Percentiles rank a stretch among this genome's conserved stretches.
phyloP scores from a whole-genome alignment of 2,888 invertebrate genomes.

The Lamproptera curius region DNA sequence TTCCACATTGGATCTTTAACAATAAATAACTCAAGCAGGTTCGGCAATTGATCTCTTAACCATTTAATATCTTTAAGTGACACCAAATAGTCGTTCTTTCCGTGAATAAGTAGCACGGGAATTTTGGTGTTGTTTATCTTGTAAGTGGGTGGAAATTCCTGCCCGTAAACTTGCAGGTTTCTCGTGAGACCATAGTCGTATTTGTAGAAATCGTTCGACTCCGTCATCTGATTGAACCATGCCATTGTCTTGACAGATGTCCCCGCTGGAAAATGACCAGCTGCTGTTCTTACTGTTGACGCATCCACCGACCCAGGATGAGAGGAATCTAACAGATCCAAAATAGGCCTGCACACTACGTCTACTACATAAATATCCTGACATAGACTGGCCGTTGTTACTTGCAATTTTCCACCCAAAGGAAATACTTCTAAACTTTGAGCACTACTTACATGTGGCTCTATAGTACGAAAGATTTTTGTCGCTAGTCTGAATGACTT shows the following conservation, averaged over 20 bases:
- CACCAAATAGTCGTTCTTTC: slow-evolving; percentile 76
- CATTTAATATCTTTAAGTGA: slow-evolving; percentile 76
- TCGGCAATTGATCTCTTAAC: slow-evolving; percentile 71
- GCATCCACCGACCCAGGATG: slow-evolving; percentile 50
- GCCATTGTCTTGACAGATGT: slow-evolving; percentile 50
- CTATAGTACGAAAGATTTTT: slow-evolving; percentile 28
- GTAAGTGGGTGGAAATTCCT: slow-evolving; percentile 41
- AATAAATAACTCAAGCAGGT: slow-evolving; percentile 71
- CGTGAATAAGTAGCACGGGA: slow-evolving; percentile 50
- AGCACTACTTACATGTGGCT: slow-evolving; percentile 29
- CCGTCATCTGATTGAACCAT: slow-evolving; percentile 49
- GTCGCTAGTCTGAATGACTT: slow-evolving; percentile 32
- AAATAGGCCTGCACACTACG: slow-evolving; percentile 34
- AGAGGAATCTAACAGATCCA: slow-evolving; percentile 38
- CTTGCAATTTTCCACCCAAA: slow-evolving; percentile 43
- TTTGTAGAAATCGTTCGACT: slow-evolving; percentile 39
- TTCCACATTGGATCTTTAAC: slow-evolving; percentile 68
- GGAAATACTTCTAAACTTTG: slow-evolving; percentile 45
- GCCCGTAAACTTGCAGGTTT: slow-evolving; percentile 46
- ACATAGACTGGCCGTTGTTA: slow-evolving; percentile 46
- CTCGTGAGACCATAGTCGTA: slow-evolving; percentile 46
- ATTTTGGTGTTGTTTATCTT: slow-evolving; percentile 43
- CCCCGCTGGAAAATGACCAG: slow-evolving; percentile 52
- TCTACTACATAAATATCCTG: slow-evolving; percentile 36
- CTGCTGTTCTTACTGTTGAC: slow-evolving; percentile 38